Percentiles rank a stretch among this genome's conserved stretches.
Evolutionary conservation across 2,113 vertebrate species (phyloP).

Genomic region (Hyperopisus bebe): DNA sequence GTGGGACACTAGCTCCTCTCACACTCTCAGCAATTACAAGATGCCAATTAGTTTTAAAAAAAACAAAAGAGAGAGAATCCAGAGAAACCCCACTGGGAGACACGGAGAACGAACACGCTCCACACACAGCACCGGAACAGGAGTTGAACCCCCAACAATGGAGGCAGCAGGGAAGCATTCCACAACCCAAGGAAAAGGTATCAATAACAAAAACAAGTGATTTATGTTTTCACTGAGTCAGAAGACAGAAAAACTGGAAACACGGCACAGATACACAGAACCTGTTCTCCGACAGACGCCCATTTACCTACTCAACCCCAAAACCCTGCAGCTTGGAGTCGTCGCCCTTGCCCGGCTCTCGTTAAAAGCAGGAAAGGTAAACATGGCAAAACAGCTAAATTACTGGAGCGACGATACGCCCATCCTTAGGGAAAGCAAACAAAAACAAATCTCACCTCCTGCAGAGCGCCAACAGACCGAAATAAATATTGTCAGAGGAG

Average conservation of each 20-base stretch:
- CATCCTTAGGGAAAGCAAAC: background rate
- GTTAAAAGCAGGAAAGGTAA: constrained; percentile 15
- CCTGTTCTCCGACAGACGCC: constrained; percentile 38
- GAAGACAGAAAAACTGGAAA: constrained; percentile 2
- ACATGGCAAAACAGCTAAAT: constrained; percentile 15
- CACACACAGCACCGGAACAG: background rate
- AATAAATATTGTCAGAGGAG: constrained; percentile 1
- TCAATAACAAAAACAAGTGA: constrained; percentile 1
- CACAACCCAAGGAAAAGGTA: background rate
- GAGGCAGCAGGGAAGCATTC: background rate
- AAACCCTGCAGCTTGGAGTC: background rate
- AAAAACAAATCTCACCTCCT: constrained; percentile 1
- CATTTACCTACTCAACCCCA: constrained; percentile 36
- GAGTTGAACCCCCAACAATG: background rate
- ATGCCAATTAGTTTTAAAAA: background rate
- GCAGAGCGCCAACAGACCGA: constrained; percentile 6
- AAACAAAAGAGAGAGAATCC: background rate
- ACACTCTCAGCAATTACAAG: background rate
- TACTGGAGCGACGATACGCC: constrained; percentile 11
- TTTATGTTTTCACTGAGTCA: background rate
- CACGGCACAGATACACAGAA: constrained; percentile 42
- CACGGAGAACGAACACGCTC: background rate
- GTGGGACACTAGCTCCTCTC: background rate
- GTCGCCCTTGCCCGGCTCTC: background rate
- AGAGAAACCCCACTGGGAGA: background rate